Evolutionary conservation across 2,888 invertebrate genomes (phyloP), one percentile per base, ranked within the genome.

Genomic region (Synergus laeviventris): DNA sequence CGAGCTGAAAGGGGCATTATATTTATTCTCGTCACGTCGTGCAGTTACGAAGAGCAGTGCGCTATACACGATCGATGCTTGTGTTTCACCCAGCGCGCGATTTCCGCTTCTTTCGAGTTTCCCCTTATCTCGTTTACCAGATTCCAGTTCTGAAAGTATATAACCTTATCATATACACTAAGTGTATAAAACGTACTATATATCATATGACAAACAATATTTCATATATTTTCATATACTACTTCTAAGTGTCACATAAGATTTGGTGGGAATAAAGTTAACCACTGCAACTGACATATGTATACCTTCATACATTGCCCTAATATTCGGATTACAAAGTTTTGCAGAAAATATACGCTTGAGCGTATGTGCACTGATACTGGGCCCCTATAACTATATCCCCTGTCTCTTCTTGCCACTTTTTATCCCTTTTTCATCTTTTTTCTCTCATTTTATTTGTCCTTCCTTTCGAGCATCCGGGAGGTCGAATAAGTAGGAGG

Each of bases 401-500:
- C 73, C 70, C 73, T 45, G 64, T 36, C 74, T 31, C 24, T 64
- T n/a, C 38, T 64, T 45, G 73, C 49, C n/a, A 59, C 73, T 74
- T 74, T 56, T 76, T 61, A 31, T 73, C 42, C 60, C 45, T n/a
- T 14, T 80, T 77, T 78, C 2, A n/a, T 9, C 60, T 56, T 76
- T 76, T 80, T 77, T 81, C 75, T 75, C 39, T 42, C 64, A 49
- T 45, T 21, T 81, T 79, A 78, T 64, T 42, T 38, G 59, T 60
- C 78, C 76, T 79, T 77, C 78, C 74, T 74, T 24, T 76, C 76
- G 73, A 80, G 79, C 64, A 73, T 66, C 76, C 49, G 76, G 74
- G 73, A 75, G 75, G 81, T 77, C 78, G 78, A 77, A 80, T 79
- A 81, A 80, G n/a, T n/a, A n/a, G 81, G 81, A 83, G 82, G 79